phyloP scores from a whole-genome alignment of 2,888 invertebrate species.

The Mesorhabditis sp. region DNA sequence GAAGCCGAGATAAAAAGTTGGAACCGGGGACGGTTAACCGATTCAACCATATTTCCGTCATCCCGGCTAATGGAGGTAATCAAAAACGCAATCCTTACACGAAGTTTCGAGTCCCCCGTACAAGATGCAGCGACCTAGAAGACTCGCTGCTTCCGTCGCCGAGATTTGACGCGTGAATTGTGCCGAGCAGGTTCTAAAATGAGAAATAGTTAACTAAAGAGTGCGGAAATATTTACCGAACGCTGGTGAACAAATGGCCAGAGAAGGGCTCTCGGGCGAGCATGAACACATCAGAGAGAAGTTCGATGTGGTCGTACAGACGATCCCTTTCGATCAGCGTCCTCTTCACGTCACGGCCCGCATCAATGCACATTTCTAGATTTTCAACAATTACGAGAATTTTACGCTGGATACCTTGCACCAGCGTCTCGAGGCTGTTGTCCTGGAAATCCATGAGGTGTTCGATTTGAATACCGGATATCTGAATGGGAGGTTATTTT shows the following conservation, averaged over 20 bases:
- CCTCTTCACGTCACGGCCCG: background rate
- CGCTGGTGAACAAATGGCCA: background rate
- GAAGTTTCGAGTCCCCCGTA: no score
- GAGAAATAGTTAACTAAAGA: background rate
- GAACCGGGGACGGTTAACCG: no score
- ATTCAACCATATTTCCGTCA: no score
- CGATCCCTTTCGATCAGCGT: constrained; percentile 1
- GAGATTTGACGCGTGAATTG: background rate
- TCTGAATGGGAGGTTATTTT: background rate
- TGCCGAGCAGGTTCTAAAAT: background rate
- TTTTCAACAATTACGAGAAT: background rate
- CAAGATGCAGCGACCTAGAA: no score
- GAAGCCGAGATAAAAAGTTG: no score
- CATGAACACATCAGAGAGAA: background rate
- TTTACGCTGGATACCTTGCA: background rate
- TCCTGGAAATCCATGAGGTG: background rate
- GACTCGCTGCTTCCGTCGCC: background rate
- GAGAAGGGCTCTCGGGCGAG: background rate
- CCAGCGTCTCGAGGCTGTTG: background rate
- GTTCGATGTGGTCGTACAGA: background rate
- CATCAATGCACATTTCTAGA: background rate
- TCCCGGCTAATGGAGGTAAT: no score
- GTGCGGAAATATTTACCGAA: background rate
- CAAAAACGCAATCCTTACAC: no score
- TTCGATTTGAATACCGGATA: background rate